These are phyloP conservation scores for Hemicrepidius hirtus DNA, from an alignment of 2,888 invertebrate genomes.

Conservation along the genomic window DNA sequence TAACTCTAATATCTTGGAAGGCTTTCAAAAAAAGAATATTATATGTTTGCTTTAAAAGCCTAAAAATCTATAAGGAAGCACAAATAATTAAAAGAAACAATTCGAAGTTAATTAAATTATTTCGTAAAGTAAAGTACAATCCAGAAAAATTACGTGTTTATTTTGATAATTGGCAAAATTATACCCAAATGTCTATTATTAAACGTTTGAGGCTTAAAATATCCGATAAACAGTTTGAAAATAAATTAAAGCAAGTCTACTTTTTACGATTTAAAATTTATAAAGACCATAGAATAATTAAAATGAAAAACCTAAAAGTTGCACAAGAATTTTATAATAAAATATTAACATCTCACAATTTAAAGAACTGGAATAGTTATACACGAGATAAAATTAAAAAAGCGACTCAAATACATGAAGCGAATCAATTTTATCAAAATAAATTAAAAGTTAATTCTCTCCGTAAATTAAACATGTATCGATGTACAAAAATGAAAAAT, in stretches of 20 bases:
- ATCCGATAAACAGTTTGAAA: conserved; percentile 46
- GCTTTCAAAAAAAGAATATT: conserved; percentile 34
- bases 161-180: conserved; percentile 59
- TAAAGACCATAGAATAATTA: not conserved
- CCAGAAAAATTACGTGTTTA: conserved; percentile 49
- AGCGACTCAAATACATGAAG: conserved; percentile 51
- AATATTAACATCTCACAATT: conserved; percentile 19
- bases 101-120: conserved; percentile 52
- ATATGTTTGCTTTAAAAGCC: conserved; percentile 55
- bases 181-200: conserved; percentile 41
- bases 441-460: conserved; percentile 54
- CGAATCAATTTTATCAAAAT: conserved; percentile 48
- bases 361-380: conserved; percentile 21
- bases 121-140: conserved; percentile 59
- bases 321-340: conserved; percentile 45
- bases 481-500: not conserved
- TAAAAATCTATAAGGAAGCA: conserved; percentile 56
- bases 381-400: conserved; percentile 39
- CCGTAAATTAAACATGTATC: conserved; percentile 41
- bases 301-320: conserved; percentile 48
- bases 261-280: not conserved
- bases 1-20: not conserved
- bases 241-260: conserved; percentile 3
- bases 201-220: conserved; percentile 45
- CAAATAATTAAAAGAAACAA: conserved; percentile 52